phyloP scores from a whole-genome alignment of 2,113 vertebrate genomes.

The Lontra canadensis region DNA sequence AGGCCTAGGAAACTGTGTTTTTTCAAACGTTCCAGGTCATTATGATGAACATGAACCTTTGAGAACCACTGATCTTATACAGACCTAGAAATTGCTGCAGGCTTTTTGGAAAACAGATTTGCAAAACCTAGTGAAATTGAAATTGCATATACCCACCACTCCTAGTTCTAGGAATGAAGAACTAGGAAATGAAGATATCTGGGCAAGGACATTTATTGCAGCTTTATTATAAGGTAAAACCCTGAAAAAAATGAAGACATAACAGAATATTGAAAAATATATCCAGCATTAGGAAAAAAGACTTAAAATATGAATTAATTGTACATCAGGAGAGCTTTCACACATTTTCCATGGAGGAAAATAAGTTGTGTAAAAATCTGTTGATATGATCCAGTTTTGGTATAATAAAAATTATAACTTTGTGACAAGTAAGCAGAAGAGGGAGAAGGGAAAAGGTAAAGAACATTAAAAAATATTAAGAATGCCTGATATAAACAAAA shows the following conservation, averaged over 20 bases:
- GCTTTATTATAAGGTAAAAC: not conserved
- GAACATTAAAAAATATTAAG: not conserved
- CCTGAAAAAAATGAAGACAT: not conserved
- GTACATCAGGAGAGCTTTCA: not conserved
- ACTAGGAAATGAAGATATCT: not conserved
- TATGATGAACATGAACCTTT: not conserved
- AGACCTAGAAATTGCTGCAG: not conserved
- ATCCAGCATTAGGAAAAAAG: not conserved
- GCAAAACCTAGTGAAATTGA: not conserved
- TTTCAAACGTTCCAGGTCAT: not conserved
- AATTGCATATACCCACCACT: not conserved
- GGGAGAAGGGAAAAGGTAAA: not conserved
- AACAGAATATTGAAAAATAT: constrained; percentile 1
- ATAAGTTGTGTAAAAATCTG: not conserved
- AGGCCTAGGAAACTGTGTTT: not conserved
- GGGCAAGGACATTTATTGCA: not conserved
- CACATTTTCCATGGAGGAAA: not conserved
- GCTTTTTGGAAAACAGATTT: constrained; percentile 7
- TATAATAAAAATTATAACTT: not conserved
- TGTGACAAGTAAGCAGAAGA: not conserved
- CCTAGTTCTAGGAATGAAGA: not conserved
- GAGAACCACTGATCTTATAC: not conserved
- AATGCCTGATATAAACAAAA: not conserved
- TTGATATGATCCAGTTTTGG: not conserved
- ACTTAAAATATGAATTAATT: constrained; percentile 10